Percentiles rank a stretch among this genome's conserved stretches.
Conservation (phyloP, 2,113 vertebrate genomes). For the Perognathus longimembris region DNA sequence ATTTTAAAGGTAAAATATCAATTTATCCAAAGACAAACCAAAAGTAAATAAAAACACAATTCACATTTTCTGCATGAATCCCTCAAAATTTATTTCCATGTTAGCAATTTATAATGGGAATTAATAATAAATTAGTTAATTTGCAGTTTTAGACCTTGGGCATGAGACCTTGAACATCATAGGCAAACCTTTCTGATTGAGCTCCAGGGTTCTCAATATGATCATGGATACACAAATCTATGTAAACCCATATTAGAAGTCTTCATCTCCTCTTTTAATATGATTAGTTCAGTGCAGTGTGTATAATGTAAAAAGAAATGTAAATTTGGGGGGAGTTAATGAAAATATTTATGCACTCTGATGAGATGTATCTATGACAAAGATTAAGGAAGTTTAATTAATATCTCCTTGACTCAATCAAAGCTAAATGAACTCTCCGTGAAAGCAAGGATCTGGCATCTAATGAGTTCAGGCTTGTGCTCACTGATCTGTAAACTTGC, state of each 20-base stretch:
- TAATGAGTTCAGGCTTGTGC: constrained; percentile 42
- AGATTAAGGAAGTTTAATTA: constrained; percentile 44
- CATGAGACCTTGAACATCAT: too few species aligned
- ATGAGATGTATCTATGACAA: constrained; percentile 28
- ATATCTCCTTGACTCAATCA: constrained; percentile 36
- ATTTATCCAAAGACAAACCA: not conserved
- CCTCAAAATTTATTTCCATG: not conserved
- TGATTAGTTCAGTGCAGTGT: not conserved
- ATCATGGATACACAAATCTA: not conserved
- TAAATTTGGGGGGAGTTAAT: not conserved
- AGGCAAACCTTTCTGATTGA: too few species aligned
- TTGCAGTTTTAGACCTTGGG: too few species aligned
- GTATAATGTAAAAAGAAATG: not conserved
- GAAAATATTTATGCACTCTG: not conserved
- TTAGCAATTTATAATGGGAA: not conserved
- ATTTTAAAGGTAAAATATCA: not conserved
- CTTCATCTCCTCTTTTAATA: not conserved
- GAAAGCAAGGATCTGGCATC: not conserved
- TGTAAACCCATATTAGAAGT: not conserved
- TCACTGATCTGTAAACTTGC: constrained; percentile 33
- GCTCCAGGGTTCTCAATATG: not conserved
- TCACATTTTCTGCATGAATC: not conserved
- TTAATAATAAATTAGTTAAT: too few species aligned
- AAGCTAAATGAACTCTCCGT: constrained; percentile 25
- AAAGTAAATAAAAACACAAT: not conserved